Evolutionary conservation across 2,888 invertebrate genomes (phyloP), one percentile per base, ranked within the genome.

Genomic region (Zelleria hepariella): DNA sequence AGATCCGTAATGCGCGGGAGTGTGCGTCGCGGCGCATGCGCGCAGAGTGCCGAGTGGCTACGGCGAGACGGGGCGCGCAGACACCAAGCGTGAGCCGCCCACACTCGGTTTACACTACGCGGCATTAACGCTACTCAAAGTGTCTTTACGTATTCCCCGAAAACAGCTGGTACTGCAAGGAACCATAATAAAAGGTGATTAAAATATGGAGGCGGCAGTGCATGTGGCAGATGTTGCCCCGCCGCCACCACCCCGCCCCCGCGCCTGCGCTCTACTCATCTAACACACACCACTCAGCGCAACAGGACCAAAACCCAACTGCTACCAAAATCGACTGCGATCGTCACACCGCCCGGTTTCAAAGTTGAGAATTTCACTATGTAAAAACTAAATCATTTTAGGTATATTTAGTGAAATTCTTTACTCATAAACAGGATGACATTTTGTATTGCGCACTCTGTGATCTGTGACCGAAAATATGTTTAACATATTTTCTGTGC

Each of bases 81-180:
- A 68, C 49, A 58, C 55, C 62, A 62, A 10, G 32, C 68, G 67
- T 68, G 68, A 60, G 49, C 67, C 69, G 70, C 32, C 32, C 75
- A 69, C 71, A 69, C 72, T 69, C 74, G 67, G 55, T 68, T 72
- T 74, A 77, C 32, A 15, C 32, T 73, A 80, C 73, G 76, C 75
- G 75, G 73, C 71, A 75, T 69, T 79, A 78, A 80, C 67, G 73
- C 70, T 75, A 75, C 77, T 72, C 67, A 74, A 77, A 76, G 73
- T 73, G 73, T 72, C 70, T 82, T 90, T 91, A 91, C 75, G 90
- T 87, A 88, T 91, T 90, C 85, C 91, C 91, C 86, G 91, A 90
- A 90, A 91, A 91, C 87, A 91, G 91, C 89, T 91, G 91, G 82
- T 90, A 90, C 91, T 92, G 91, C 78, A 91, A 91, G 86, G 85